phyloP scores from a whole-genome alignment of 2,113 vertebrate species.

The Xenopus laevis region DNA sequence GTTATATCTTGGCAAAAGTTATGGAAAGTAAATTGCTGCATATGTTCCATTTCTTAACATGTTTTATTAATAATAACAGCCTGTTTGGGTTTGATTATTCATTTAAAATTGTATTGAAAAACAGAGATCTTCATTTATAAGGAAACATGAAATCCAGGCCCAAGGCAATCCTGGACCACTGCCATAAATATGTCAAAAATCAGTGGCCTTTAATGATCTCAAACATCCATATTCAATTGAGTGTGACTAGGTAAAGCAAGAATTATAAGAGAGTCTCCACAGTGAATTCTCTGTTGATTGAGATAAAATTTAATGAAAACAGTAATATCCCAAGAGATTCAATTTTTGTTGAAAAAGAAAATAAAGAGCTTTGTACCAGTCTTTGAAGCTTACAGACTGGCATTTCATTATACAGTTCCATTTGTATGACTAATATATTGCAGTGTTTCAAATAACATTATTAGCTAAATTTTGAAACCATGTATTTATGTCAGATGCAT shows the following conservation, averaged over 20 bases:
- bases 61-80: no score
- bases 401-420: conserved; percentile 1
- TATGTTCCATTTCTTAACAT: no score
- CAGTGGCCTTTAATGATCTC: conserved; percentile 23
- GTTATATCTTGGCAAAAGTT: no score
- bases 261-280: conserved; percentile 19
- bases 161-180: conserved; percentile 11
- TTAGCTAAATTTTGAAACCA: no score
- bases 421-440: not conserved
- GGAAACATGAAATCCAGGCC: conserved; percentile 3
- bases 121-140: not conserved
- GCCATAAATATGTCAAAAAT: conserved; percentile 33
- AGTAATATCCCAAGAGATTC: conserved; percentile 24
- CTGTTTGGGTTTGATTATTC: no score
- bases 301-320: conserved; percentile 12
- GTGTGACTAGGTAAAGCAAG: conserved; percentile 23
- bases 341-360: conserved; percentile 19
- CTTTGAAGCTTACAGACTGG: not conserved
- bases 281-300: conserved; percentile 26
- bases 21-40: no score
- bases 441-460: not conserved
- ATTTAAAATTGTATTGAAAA: not conserved
- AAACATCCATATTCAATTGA: conserved; percentile 24
- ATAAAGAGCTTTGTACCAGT: conserved; percentile 1
- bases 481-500: no score